A percentile compares a stretch with the other conserved stretches of the same genome.
Conservation (phyloP, 2,797 vertebrate genomes). For the Margarornis squamiger region DNA sequence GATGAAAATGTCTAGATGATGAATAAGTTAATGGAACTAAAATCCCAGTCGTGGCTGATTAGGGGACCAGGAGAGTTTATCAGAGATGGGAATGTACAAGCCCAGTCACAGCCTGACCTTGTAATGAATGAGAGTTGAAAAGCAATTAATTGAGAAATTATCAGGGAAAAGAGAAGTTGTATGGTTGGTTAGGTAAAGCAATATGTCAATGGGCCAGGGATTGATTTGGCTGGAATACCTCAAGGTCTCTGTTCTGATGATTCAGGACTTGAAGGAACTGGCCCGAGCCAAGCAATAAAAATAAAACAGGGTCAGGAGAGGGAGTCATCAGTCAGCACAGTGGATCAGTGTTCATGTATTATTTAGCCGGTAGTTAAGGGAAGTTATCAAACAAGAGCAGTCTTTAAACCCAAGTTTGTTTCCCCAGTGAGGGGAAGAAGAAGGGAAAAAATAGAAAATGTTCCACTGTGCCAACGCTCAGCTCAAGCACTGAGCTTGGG, state of each 20-base stretch:
- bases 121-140: conserved; percentile 86
- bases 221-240: conserved; percentile 85
- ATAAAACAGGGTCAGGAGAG: conserved; percentile 53
- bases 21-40: conserved; percentile 80
- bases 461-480: rapidly evolving
- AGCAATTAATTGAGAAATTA: conserved; percentile 89
- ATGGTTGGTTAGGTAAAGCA: conserved; percentile 87
- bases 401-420: conserved; percentile 15
- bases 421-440: neutral
- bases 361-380: conserved; percentile 52
- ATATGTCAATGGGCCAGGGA: conserved; percentile 85
- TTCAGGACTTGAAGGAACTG: conserved; percentile 75
- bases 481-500: neutral
- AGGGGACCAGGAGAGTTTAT: conserved; percentile 67
- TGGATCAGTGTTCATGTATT: conserved; percentile 45
- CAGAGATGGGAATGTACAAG: conserved; percentile 60
- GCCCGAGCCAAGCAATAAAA: conserved; percentile 61
- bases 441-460: neutral
- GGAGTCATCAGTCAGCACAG: conserved; percentile 42
- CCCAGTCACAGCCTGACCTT: conserved; percentile 78
- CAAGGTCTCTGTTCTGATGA: conserved; percentile 83
- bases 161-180: conserved; percentile 80
- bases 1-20: conserved; percentile 69
- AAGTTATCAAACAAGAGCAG: conserved; percentile 25
- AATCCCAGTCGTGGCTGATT: conserved; percentile 71